A percentile compares a stretch with the other conserved stretches of the same genome.
phyloP scores from a whole-genome alignment of 2,888 invertebrate species.

The Pammene aurita region DNA sequence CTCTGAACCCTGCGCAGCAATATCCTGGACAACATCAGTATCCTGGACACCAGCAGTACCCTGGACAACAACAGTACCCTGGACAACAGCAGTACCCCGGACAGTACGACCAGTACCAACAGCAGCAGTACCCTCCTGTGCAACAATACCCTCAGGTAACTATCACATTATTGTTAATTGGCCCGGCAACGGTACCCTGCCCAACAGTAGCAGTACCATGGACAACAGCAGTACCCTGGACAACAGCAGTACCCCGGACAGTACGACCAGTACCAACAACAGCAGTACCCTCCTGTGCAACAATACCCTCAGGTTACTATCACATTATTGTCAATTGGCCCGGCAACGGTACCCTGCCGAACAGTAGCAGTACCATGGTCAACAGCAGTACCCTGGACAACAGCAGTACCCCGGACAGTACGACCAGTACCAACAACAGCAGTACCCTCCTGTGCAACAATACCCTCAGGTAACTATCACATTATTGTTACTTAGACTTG shows the following conservation, averaged over 20 bases:
- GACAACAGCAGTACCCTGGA: constrained; percentile 43
- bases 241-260: constrained; percentile 54
- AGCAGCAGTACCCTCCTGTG: constrained; percentile 42
- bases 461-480: constrained; percentile 42
- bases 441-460: constrained; percentile 35
- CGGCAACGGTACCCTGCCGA: constrained; percentile 44
- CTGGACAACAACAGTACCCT: constrained; percentile 45
- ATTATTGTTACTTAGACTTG: too few relatives aligned
- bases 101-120: constrained; percentile 44
- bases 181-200: constrained; percentile 45
- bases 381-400: constrained; percentile 44
- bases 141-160: constrained; percentile 43
- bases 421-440: constrained; percentile 44
- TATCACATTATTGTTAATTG: background rate
- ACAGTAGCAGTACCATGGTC: constrained; percentile 44
- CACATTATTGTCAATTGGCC: too few relatives aligned
- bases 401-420: constrained; percentile 54
- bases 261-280: constrained; percentile 44
- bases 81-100: constrained; percentile 52
- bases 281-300: constrained; percentile 38
- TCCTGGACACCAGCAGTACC: constrained; percentile 47
- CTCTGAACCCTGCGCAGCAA: constrained; percentile 53
- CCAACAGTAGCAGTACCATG: constrained; percentile 45
- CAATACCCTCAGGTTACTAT: constrained; percentile 43
- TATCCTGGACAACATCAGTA: constrained; percentile 46